Evolutionary conservation across 2,888 invertebrate genomes (phyloP).

Genomic region (Patella pellucida): DNA sequence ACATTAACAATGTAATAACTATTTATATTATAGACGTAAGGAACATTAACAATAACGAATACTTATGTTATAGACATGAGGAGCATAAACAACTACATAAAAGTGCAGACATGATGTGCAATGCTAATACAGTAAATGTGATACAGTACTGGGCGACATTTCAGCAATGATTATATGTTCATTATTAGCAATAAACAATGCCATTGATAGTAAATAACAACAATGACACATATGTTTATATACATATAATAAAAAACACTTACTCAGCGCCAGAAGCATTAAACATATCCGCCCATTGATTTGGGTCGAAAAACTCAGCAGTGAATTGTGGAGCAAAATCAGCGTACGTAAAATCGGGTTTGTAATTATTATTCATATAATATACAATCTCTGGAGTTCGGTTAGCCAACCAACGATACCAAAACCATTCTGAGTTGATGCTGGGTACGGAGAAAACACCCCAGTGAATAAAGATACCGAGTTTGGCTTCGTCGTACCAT

Average conservation of each 20-base stretch:
- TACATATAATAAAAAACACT: constrained; percentile 30
- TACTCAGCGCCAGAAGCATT: constrained; percentile 85
- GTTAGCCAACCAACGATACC: constrained; percentile 56
- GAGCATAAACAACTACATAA: too few species aligned
- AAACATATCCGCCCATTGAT: constrained; percentile 87
- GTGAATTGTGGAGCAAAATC: constrained; percentile 90
- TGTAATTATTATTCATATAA: constrained; percentile 88
- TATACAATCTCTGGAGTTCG: constrained; percentile 50
- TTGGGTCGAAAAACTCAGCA: constrained; percentile 87
- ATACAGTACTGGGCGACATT: too few species aligned
- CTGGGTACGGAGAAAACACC: constrained; percentile 93
- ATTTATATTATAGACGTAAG: too few species aligned
- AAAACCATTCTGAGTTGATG: constrained; percentile 76
- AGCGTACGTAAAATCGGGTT: constrained; percentile 88
- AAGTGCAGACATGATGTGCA: too few species aligned
- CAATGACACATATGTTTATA: too few species aligned
- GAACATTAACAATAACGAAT: too few species aligned
- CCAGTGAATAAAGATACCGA: constrained; percentile 95
- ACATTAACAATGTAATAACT: too few species aligned
- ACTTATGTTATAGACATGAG: too few species aligned
- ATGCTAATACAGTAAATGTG: too few species aligned
- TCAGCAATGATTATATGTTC: too few species aligned
- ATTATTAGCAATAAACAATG: too few species aligned
- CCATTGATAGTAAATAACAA: too few species aligned
- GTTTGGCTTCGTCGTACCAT: constrained; percentile 92